Evolutionary conservation across 2,113 vertebrate species (phyloP).

Genomic region (Nettapus auritus): DNA sequence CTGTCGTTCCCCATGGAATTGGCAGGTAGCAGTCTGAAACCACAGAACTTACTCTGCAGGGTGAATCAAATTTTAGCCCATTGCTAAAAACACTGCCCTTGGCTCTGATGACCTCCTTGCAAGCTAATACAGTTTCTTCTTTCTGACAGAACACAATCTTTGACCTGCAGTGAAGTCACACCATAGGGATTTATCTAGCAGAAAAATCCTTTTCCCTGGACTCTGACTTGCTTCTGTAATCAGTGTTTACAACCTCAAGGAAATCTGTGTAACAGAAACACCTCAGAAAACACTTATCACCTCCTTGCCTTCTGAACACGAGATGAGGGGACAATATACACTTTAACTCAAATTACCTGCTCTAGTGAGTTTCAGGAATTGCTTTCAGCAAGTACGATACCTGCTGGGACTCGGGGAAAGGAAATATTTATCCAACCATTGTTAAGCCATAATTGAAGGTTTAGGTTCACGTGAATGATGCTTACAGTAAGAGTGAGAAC

Average conservation of each 20-base stretch:
- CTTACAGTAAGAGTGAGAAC: background rate
- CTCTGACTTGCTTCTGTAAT: background rate
- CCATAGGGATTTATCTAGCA: background rate
- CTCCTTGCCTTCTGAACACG: rapidly evolving
- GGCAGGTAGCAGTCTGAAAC: background rate
- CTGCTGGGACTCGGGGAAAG: background rate
- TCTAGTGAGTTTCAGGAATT: background rate
- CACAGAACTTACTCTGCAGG: background rate
- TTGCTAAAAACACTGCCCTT: background rate
- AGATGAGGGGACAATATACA: background rate
- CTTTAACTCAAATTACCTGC: constrained; percentile 10
- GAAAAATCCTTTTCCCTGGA: background rate
- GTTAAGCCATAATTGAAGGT: constrained; percentile 14
- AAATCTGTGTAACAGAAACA: background rate
- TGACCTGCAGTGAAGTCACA: background rate
- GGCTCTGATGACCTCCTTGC: background rate
- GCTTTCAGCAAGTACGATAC: background rate
- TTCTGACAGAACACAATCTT: background rate
- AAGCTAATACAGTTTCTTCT: background rate
- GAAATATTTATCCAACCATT: background rate
- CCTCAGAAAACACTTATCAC: constrained; percentile 3
- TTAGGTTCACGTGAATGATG: background rate
- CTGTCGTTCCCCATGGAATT: background rate
- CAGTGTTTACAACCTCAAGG: background rate
- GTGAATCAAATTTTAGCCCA: background rate